Conservation (phyloP, 2,797 vertebrate genomes). For the Neosilurus mollespiculum region DNA sequence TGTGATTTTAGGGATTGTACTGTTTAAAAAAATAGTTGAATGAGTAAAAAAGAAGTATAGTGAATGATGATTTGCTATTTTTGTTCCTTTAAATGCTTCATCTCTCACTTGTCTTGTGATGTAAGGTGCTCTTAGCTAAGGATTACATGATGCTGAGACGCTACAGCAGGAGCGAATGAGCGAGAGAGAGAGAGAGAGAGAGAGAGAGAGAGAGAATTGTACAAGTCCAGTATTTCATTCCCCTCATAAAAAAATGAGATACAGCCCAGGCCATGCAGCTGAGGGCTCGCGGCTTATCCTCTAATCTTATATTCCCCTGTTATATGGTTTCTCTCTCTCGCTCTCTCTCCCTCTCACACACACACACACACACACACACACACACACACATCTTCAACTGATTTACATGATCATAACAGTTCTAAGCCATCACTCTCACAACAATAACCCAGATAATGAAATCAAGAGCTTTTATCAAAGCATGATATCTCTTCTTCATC, state of each 20-base stretch:
- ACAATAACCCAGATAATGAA: conserved; percentile 10
- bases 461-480: conserved; percentile 11
- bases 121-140: conserved; percentile 19
- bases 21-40: no score
- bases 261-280: neutral
- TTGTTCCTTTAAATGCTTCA: neutral
- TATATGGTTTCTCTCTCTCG: neutral
- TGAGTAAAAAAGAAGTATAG: no score
- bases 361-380: no score
- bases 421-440: conserved; percentile 5
- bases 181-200: conserved; percentile 37
- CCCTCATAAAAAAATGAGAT: conserved; percentile 37
- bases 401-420: conserved; percentile 32
- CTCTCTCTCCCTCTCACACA: conserved; percentile 16
- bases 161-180: conserved; percentile 39
- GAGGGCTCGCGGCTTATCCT: conserved; percentile 17
- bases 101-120: neutral
- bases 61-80: no score
- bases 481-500: conserved; percentile 5
- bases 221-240: conserved; percentile 21
- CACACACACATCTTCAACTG: neutral
- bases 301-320: neutral
- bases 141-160: conserved; percentile 39
- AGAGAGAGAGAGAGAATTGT: no score
- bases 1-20: no score